phyloP scores from a whole-genome alignment of 2,113 vertebrate species.

The Martes martes region DNA sequence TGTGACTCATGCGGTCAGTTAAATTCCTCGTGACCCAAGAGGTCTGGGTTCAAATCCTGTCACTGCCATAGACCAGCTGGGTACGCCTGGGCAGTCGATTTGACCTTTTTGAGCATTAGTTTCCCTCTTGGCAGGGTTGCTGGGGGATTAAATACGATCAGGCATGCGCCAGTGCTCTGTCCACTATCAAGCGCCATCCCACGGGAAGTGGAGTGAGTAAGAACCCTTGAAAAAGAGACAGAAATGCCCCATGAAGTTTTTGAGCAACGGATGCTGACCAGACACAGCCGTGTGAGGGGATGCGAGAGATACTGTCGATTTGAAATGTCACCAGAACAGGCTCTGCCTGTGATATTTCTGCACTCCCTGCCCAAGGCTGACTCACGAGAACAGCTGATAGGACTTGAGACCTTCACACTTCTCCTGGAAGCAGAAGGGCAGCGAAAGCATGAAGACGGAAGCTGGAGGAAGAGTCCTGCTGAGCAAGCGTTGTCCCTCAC shows the following conservation, averaged over 20 bases:
- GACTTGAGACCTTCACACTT: not conserved
- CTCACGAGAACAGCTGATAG: constrained; percentile 45
- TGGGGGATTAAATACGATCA: not conserved
- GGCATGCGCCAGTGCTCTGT: not conserved
- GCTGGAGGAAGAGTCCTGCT: not conserved
- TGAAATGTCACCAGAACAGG: constrained; percentile 57
- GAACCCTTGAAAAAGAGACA: not conserved
- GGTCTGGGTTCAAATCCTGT: not conserved
- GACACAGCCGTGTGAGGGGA: not conserved
- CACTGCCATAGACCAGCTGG: not conserved
- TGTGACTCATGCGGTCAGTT: not conserved
- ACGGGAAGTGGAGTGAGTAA: not conserved
- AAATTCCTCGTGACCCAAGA: not conserved
- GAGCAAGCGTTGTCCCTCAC: rapidly evolving
- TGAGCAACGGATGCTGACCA: not conserved
- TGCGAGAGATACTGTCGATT: not conserved
- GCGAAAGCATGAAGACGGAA: rapidly evolving
- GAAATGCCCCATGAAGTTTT: not conserved
- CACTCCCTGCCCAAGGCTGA: constrained; percentile 24
- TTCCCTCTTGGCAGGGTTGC: not conserved
- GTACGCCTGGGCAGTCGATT: not conserved
- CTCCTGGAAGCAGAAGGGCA: not conserved
- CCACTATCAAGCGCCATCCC: not conserved
- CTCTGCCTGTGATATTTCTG: constrained; percentile 34
- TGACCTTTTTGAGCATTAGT: not conserved